These are phyloP conservation scores for Tribolium castaneum DNA, from an alignment of 1,140 invertebrate species.

Conservation along the genomic window DNA sequence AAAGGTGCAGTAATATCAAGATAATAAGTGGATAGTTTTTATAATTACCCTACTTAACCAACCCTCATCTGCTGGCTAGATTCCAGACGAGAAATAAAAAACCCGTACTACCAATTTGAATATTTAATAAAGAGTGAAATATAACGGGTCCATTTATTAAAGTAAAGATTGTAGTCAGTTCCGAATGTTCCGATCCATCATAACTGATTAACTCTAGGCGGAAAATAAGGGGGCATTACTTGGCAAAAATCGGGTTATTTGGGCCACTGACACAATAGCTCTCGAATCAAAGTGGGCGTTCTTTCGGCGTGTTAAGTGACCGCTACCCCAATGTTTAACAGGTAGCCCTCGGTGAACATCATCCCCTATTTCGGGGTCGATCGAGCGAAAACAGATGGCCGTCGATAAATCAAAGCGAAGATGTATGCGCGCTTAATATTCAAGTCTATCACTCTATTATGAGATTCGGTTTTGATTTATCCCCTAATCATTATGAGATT, in stretches of 20 bases:
- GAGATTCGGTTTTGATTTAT: constrained; percentile 31
- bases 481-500: constrained; percentile 28
- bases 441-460: constrained; percentile 37
- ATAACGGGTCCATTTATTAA: constrained; percentile 22
- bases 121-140: constrained; percentile 44
- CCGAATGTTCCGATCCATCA: constrained; percentile 4
- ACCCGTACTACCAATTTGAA: constrained; percentile 33
- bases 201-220: background rate
- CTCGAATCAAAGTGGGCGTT: constrained; percentile 51
- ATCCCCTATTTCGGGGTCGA: constrained; percentile 35
- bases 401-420: background rate
- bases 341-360: constrained; percentile 44
- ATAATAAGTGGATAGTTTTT: constrained; percentile 43
- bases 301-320: constrained; percentile 47
- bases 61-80: constrained; percentile 38
- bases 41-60: constrained; percentile 43
- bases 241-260: background rate
- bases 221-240: background rate
- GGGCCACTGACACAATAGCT: constrained; percentile 46
- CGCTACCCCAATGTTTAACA: constrained; percentile 44
- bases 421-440: constrained; percentile 31
- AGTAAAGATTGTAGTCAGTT: constrained; percentile 33
- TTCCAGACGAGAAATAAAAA: constrained; percentile 11
- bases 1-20: constrained; percentile 43
- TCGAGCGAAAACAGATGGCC: constrained; percentile 23